Base-by-base conservation (phyloP, 2,797 vertebrate genomes). In the Coluber constrictor region DNA sequence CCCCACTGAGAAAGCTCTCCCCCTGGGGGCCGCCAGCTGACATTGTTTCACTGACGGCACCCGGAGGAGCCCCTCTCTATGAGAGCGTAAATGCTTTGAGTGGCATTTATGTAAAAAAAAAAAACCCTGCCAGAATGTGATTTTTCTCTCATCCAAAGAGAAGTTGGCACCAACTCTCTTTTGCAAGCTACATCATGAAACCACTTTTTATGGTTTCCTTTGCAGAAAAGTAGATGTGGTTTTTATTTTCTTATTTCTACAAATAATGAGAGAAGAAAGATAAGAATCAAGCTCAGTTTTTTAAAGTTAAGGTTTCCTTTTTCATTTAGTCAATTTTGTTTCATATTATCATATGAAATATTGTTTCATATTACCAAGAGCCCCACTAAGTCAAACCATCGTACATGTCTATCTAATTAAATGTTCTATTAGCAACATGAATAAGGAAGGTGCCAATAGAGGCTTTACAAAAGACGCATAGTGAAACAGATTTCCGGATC, bases 61-160 rank as follows among this genome's bases (percentile, higher is more conserved):
- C n/a, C n/a, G n/a, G n/a, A n/a, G n/a, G n/a, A n/a, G n/a, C n/a
- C n/a, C n/a, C n/a, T n/a, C n/a, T n/a, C n/a, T n/a, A n/a, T n/a
- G n/a, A n/a, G n/a, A n/a, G n/a, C n/a, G n/a, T n/a, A n/a, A n/a
- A n/a, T n/a, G 57, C 25, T 92, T 15, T 86, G 32, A 9, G 29
- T 88, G 92, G 13, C 60, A 93, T n/a, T 88, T 87, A 94, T 87
- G 1, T 29, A 15, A 29, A 92, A 59, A 91, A 54, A 7, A 51
- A 51, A 51, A 8, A 51, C 7, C 5, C 47, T 51, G 93, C 93
- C 87, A 89, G 55, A 91, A 37, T 27, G 54, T 0, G 86, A 90
- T 55, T 55, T 11, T 86, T 91, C 32, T 59, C 43, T 90, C 86
- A 9, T 27, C 43, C 13, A 56, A 27, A 55, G 54, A 90, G 55